Evolutionary conservation across 2,113 vertebrate genomes (phyloP).

Genomic region (Chaenocephalus aceratus): DNA sequence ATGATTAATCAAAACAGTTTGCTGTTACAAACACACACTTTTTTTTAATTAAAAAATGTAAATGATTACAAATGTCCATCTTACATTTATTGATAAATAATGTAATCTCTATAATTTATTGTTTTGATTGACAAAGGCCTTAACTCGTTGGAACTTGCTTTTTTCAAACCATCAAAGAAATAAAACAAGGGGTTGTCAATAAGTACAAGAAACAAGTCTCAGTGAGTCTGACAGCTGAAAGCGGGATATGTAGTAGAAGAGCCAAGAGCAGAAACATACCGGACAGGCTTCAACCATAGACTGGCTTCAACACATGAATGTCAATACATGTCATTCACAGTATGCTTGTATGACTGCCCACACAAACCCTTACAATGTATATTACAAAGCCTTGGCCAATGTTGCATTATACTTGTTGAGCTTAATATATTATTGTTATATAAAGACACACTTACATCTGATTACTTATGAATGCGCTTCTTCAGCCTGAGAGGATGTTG

Average conservation of each 20-base stretch:
- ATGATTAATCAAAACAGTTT: background rate
- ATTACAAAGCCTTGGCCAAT: background rate
- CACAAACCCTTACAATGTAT: background rate
- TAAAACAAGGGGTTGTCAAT: constrained; percentile 1
- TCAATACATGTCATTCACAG: background rate
- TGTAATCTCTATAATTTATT: background rate
- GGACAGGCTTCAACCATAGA: background rate
- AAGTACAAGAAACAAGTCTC: background rate
- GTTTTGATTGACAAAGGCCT: background rate
- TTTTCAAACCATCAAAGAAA: background rate
- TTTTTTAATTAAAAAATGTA: background rate
- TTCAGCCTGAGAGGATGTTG: background rate
- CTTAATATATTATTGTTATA: background rate
- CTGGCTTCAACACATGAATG: background rate
- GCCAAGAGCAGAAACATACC: constrained; percentile 4
- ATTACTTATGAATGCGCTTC: background rate
- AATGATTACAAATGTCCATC: background rate
- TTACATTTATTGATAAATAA: background rate
- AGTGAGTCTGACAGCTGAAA: constrained; percentile 7
- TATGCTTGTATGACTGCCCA: background rate
- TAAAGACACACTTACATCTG: background rate
- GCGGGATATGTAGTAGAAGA: background rate
- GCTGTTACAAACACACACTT: background rate
- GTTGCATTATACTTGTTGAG: background rate
- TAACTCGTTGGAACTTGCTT: background rate